Conservation (phyloP, 2,797 vertebrate genomes). For the Rhinophrynus dorsalis region DNA sequence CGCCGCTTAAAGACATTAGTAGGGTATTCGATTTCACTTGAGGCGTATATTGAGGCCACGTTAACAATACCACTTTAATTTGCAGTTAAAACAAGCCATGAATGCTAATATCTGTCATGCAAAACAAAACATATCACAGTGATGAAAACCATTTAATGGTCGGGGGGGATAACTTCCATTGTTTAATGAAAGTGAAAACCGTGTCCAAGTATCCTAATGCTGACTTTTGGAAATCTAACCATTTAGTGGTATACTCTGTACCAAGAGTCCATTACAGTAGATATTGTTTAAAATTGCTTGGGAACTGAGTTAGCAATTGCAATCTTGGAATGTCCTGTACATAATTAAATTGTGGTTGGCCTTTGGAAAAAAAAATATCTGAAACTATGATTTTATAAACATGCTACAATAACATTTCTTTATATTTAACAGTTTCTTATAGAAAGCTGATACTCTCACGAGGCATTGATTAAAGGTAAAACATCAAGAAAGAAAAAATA, state of each 20-base stretch:
- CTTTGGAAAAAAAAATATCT: conserved; percentile 81
- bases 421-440: conserved; percentile 93
- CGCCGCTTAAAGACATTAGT: background rate
- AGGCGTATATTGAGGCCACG: background rate
- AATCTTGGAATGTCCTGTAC: conserved; percentile 89
- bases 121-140: conserved; percentile 57
- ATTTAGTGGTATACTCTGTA: conserved; percentile 63
- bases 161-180: conserved; percentile 72
- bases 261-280: conserved; percentile 74
- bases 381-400: conserved; percentile 97
- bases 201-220: conserved; percentile 62
- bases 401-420: conserved; percentile 98
- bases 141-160: conserved; percentile 71
- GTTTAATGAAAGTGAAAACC: conserved; percentile 82
- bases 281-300: conserved; percentile 82
- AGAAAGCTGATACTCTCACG: conserved; percentile 93
- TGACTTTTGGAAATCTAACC: conserved; percentile 63
- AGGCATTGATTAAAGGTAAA: conserved; percentile 97
- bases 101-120: conserved; percentile 53
- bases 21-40: no score
- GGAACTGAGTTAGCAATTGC: conserved; percentile 85
- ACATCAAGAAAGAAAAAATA: conserved; percentile 97
- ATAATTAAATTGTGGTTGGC: conserved; percentile 89
- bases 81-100: conserved; percentile 54
- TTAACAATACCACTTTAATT: conserved; percentile 29